Evolutionary conservation across 2,113 vertebrate genomes (phyloP), one percentile per base, ranked within the genome.

Genomic region (Callocephalon fimbriatum): DNA sequence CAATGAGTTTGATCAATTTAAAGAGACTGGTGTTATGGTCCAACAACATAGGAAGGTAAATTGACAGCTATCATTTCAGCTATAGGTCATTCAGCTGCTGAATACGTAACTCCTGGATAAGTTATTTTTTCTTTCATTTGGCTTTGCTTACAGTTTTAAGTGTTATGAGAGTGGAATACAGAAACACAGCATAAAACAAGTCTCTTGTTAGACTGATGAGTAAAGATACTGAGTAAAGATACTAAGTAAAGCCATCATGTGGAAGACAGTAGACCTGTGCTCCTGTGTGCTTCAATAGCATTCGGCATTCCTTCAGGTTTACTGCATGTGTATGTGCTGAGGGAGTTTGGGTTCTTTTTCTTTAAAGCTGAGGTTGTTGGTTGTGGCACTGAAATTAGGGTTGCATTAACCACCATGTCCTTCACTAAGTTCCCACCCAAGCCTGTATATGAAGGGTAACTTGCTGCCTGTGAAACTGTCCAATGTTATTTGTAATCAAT

Each of bases 1-100:
- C 85, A 66, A 74, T 74, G 67, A 62, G 5, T 73, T 95, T 80
- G n/a, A 90, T 92, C 78, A 88, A 47, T 71, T 88, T 95, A 77
- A 76, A 68, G 71, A 76, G 68, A 40, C 31, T 80, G 22, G 2
- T 77, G 29, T 88, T 65, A 38, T 62, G 63, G 63, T 88, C 47
- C 77, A 71, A 22, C 63, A 77, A 59, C 4, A 3, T 8, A 73
- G 45, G 31, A 58, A 20, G 1, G 0, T 44, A 90, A 86, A 93
- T 31, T 82, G 87, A 76, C 80, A 96, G 80, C 61, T 93, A 4
- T 92, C 58, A 40, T 38, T 86, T 95, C 54, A 68, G 56, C 65
- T 84, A 1, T 22, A 51, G 18, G 25, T 53, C 20, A 19, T 78
- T 54, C 65, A 68, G 54, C 40, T 77, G 47, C n/a, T 75, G 35